Conservation (phyloP, 2,797 vertebrate species). For the Mastacembelus armatus region DNA sequence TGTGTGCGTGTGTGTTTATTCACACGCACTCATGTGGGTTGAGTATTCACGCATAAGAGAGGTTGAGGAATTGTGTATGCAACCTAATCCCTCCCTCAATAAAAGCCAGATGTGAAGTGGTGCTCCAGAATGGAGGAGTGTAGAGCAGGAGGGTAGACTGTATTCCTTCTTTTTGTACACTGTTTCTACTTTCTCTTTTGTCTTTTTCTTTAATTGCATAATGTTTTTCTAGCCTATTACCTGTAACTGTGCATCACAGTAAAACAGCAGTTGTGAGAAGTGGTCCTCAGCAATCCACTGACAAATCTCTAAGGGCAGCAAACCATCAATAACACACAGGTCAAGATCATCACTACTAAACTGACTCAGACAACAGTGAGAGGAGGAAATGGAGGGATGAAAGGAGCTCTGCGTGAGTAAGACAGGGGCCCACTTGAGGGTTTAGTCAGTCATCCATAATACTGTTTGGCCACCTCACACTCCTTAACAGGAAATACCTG, state of each 20-base stretch:
- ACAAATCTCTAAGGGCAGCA: neutral
- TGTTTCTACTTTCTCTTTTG: neutral
- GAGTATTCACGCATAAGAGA: slow-evolving; percentile 70
- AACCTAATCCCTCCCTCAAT: slow-evolving; percentile 77
- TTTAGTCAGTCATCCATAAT: slow-evolving; percentile 59
- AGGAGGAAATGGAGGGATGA: slow-evolving; percentile 26
- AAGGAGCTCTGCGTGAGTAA: slow-evolving; percentile 27
- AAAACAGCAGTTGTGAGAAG: slow-evolving; percentile 9
- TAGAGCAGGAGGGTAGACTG: slow-evolving; percentile 47
- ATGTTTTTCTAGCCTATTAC: neutral
- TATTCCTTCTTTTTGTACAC: neutral
- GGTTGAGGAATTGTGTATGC: slow-evolving; percentile 62
- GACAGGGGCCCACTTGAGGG: slow-evolving; percentile 64
- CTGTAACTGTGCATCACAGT: neutral
- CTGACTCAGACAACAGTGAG: slow-evolving; percentile 9
- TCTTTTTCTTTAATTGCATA: neutral
- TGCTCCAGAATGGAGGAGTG: slow-evolving; percentile 52
- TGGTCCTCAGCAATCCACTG: neutral
- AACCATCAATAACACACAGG: slow-evolving; percentile 16
- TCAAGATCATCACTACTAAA: slow-evolving; percentile 19
- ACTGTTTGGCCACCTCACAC: slow-evolving; percentile 60
- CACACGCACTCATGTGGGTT: slow-evolving; percentile 56
- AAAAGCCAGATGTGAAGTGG: slow-evolving; percentile 84
- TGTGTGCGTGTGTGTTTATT: slow-evolving; percentile 26
- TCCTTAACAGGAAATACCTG: slow-evolving; percentile 76